Conservation (phyloP, 2,113 vertebrate species). For the Aldabrachelys gigantea region DNA sequence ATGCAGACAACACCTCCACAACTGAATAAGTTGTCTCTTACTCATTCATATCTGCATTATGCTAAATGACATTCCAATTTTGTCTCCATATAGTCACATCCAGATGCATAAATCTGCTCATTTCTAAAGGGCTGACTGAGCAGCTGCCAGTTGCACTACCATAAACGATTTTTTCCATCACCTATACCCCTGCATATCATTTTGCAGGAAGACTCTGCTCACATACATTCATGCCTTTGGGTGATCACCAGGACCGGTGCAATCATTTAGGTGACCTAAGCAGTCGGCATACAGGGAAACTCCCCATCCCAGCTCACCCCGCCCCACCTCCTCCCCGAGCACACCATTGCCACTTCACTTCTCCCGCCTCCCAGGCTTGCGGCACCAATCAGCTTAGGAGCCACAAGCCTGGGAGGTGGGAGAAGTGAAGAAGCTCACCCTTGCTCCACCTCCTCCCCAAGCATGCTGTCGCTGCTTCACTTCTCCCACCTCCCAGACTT, state of each 20-base stretch:
- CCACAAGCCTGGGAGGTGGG: too few relatives aligned
- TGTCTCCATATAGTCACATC: not conserved
- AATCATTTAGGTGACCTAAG: too few relatives aligned
- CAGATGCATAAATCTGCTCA: not conserved
- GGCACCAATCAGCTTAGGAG: too few relatives aligned
- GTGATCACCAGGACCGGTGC: not conserved
- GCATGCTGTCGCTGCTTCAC: accelerated
- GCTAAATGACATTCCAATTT: not conserved
- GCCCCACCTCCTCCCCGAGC: too few relatives aligned
- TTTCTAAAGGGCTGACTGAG: not conserved
- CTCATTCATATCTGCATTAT: not conserved
- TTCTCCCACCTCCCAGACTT: too few relatives aligned
- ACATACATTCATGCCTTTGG: accelerated
- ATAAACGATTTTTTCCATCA: not conserved
- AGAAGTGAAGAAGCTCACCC: too few relatives aligned
- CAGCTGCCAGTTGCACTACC: not conserved
- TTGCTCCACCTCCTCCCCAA: too few relatives aligned
- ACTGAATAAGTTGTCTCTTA: not conserved
- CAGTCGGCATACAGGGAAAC: too few relatives aligned
- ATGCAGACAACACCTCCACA: not conserved
- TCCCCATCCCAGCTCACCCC: too few relatives aligned
- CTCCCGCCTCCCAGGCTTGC: too few relatives aligned
- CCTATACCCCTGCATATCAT: not conserved
- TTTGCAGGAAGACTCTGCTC: not conserved
- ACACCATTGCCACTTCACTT: too few relatives aligned